Base-by-base conservation (phyloP, 2,888 invertebrate species). In the Merodon equestris region DNA sequence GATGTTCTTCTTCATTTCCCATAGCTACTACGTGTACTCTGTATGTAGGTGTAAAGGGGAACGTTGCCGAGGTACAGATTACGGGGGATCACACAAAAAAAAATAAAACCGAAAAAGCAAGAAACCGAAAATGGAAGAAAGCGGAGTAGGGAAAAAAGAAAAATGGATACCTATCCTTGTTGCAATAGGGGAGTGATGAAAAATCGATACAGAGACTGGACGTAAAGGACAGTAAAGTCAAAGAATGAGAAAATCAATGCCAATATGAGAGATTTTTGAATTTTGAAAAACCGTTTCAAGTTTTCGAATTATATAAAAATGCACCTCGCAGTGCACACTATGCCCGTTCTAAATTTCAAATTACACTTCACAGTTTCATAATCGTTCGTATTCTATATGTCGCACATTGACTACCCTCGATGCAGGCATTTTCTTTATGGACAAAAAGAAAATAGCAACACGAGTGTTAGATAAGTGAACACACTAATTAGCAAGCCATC, bases 131-230 rank as follows among this genome's bases (percentile, higher is more conserved):
- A 60, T 60, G 38, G 45, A 68, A 13, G 15, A 12, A 53, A 18
- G 27, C 13, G 27, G 12, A 48, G 19, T 13, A n/a, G 12, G 17
- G 1, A 15, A 18, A 54, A 27, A 7, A 27, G 27, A 57, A 72
- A 72, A 53, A 72, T 58, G 67, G 61, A 77, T 58, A 77, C 67
- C 76, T 63, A 66, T 76, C 70, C 70, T 76, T 76, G 50, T 38
- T 27, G 27, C 27, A 27, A 27, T 27, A 53, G 61, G 19, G 13
- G 47, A 12, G 42, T 27, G 13, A 15, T 63, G 53, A 36, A 77
- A 77, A 77, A 77, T 77, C 77, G 45, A 77, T 77, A 72, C 18
- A 57, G 19, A 56, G n/a, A 56, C 27, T 70, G 67, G 63, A 57
- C 48, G 34, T 50, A 61, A 18, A 40, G 27, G 27, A 27, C 27